Evolutionary conservation across 2,797 vertebrate genomes (phyloP), one percentile per base, ranked within the genome.

Genomic region (Cephalopachus bancanus): DNA sequence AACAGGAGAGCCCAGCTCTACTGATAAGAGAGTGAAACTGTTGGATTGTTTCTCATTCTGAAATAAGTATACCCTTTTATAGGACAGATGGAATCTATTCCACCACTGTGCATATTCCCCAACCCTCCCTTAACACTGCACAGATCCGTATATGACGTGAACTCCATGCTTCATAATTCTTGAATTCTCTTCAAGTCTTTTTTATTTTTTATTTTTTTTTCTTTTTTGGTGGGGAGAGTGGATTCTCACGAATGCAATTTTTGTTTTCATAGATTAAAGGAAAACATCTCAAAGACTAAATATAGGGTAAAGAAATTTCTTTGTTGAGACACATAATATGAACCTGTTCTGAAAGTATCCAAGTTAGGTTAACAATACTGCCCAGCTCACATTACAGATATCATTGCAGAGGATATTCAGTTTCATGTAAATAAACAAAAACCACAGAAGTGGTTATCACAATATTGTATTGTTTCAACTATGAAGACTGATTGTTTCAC

Each of bases 81-180:
- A 92, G 94, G 95, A 96, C 98, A 98, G 96, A 95, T 97, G 98
- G 97, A 97, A 96, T 89, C 94, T 90, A 95, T 97, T 98, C 97
- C 71, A 95, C 74, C 83, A 93, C 97, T 96, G n/a, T 94, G 65
- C 97, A 60, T 79, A 62, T 86, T 89, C 89, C 95, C 95, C 97
- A 97, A n/a, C 92, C 97, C n/a, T 80, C 90, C 85, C 87, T 51
- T 90, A 91, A 89, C 94, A 55, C n/a, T 64, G 83, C 97, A 86
- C 96, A 97, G 94, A 20, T 51, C 64, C 92, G 33, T 69, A 76
- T 44, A 6, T 3, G 7, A 8, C 55, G 57, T 10, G 11, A 65
- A 59, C 74, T 33, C 7, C n/a, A 10, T 49, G 64, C 74, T 55
- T 84, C 83, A 15, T 4, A 33, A 3, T 44, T 59, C 49, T 51